These are phyloP conservation scores for Microtus richardsoni DNA, from an alignment of 2,113 vertebrate genomes.

Conservation along the genomic window DNA sequence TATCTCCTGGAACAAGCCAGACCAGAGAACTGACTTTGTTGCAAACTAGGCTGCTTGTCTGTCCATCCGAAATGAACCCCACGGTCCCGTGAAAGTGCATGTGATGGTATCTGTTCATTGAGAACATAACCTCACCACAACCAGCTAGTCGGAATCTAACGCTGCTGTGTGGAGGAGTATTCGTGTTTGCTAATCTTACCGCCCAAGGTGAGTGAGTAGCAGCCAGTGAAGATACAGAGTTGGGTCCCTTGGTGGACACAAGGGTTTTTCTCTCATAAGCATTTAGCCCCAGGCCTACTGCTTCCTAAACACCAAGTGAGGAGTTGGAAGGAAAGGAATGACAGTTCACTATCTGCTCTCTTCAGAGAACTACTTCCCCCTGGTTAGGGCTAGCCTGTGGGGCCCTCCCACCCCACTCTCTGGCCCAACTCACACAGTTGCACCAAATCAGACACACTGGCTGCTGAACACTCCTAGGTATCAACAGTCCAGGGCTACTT, in stretches of 20 bases:
- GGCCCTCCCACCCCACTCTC: not conserved
- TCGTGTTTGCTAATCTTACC: not conserved
- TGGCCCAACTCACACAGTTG: not conserved
- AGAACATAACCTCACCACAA: slow-evolving; percentile 40
- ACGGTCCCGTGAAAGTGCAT: not conserved
- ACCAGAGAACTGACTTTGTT: not conserved
- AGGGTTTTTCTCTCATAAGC: not conserved
- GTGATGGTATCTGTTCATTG: slow-evolving; percentile 1
- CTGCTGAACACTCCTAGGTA: not conserved
- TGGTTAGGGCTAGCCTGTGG: not conserved
- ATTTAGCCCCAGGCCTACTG: not conserved
- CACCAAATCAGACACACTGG: not conserved
- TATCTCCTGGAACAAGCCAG: not conserved
- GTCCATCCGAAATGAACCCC: not conserved
- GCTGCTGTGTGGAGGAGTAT: not conserved
- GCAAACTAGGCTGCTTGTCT: not conserved
- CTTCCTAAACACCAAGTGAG: not conserved
- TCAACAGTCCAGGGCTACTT: not conserved
- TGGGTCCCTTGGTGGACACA: not conserved
- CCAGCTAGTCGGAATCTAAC: not conserved
- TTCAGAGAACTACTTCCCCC: not conserved
- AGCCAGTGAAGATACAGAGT: slow-evolving; percentile 13
- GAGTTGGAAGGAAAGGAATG: not conserved
- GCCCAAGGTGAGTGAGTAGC: not conserved
- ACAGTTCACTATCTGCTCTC: not conserved